phyloP scores from a whole-genome alignment of 2,797 vertebrate genomes.

The Semotilus atromaculatus region DNA sequence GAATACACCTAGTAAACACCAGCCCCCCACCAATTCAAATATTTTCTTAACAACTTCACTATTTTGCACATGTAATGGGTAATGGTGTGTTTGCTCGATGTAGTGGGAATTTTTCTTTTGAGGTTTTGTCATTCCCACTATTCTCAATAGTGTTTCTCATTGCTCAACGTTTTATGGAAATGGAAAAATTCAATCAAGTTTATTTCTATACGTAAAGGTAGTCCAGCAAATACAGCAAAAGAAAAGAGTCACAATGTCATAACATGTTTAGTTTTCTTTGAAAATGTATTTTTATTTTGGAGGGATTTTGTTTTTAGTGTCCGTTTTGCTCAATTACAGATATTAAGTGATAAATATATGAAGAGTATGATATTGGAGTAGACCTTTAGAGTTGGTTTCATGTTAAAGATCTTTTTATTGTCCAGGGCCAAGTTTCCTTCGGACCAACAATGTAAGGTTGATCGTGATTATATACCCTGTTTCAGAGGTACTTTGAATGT shows the following conservation, averaged over 20 bases:
- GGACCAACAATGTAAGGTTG: slow-evolving; percentile 29
- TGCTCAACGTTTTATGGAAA: background rate
- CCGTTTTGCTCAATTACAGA: background rate
- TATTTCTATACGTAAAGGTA: background rate
- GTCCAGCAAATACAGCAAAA: background rate
- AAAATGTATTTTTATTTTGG: background rate
- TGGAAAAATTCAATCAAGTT: too few species aligned
- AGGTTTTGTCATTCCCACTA: background rate
- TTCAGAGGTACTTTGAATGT: slow-evolving; percentile 50
- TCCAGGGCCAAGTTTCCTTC: slow-evolving; percentile 11
- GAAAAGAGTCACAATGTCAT: background rate
- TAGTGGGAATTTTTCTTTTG: too few species aligned
- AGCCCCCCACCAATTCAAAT: background rate
- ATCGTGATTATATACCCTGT: background rate
- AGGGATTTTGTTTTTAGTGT: background rate
- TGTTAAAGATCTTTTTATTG: background rate
- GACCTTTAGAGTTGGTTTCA: slow-evolving; percentile 8
- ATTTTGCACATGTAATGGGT: too few species aligned
- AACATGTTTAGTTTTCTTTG: background rate
- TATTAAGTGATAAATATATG: background rate
- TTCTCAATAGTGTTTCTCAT: background rate
- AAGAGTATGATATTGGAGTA: background rate
- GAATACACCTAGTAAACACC: background rate
- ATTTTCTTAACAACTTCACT: background rate
- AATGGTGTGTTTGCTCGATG: too few species aligned